Evolutionary conservation across 2,797 vertebrate genomes (phyloP).

Genomic region (Hapalemur alaotrensis): DNA sequence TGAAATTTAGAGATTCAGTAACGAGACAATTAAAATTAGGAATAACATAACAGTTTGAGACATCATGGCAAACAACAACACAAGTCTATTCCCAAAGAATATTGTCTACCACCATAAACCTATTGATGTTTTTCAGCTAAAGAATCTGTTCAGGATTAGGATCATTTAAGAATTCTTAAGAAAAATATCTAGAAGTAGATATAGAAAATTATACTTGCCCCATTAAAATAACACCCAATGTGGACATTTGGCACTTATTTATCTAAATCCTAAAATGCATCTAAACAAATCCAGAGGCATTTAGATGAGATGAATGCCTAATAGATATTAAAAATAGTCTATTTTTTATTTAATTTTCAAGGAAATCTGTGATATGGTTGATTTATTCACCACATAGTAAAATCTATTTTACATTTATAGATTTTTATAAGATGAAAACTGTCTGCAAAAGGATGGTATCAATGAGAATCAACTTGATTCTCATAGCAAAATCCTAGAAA

Average conservation of each 20-base stretch:
- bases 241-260: background rate
- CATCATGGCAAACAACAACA: background rate
- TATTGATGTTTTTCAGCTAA: background rate
- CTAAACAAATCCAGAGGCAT: background rate
- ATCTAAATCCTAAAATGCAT: background rate
- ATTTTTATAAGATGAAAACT: background rate
- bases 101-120: background rate
- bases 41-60: slow-evolving; percentile 16
- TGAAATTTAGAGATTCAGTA: background rate
- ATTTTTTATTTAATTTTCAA: slow-evolving; percentile 17
- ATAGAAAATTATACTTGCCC: background rate
- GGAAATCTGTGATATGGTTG: background rate
- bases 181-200: background rate
- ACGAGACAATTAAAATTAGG: background rate
- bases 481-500: background rate
- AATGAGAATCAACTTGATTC: background rate
- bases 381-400: slow-evolving; percentile 13
- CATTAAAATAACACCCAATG: background rate
- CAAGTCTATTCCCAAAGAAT: background rate
- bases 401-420: background rate
- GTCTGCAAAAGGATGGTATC: background rate
- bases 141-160: background rate
- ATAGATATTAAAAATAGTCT: background rate
- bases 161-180: background rate
- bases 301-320: background rate